phyloP scores from a whole-genome alignment of 2,113 vertebrate genomes.

The Aviceda subcristata region DNA sequence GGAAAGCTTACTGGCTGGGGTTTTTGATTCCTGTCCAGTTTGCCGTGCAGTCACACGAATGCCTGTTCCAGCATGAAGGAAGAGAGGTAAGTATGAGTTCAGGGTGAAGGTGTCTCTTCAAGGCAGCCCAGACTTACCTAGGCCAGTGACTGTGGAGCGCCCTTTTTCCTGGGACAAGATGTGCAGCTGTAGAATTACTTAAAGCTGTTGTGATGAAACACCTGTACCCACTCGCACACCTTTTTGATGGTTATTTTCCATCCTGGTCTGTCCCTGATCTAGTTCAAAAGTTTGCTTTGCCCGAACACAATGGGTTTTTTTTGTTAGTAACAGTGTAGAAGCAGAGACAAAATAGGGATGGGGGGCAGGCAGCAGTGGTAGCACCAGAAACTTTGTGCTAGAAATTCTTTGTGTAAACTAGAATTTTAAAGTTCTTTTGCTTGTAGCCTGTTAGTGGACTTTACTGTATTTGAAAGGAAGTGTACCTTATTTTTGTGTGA shows the following conservation, averaged over 20 bases:
- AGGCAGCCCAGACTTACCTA: not conserved
- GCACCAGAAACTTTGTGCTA: not conserved
- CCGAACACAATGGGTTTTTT: not conserved
- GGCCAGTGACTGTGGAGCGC: not conserved
- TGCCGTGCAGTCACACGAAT: accelerated
- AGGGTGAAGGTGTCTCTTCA: not conserved
- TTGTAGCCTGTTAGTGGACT: not conserved
- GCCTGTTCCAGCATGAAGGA: accelerated
- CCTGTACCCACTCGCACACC: accelerated
- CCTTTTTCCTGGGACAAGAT: not conserved
- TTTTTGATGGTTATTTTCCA: not conserved
- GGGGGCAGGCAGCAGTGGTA: not conserved
- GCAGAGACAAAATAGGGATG: not conserved
- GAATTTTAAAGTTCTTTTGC: not conserved
- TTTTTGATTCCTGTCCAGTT: not conserved
- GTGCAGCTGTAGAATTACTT: not conserved
- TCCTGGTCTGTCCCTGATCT: not conserved
- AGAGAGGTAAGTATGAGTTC: not conserved
- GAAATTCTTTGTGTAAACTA: not conserved
- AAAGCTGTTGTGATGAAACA: not conserved
- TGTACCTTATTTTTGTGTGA: not conserved
- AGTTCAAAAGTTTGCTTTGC: not conserved
- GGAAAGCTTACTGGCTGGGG: not conserved
- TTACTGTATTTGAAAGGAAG: not conserved
- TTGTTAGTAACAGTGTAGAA: not conserved